Conservation (phyloP, 2,888 invertebrate species). For the Tineola bisselliella region DNA sequence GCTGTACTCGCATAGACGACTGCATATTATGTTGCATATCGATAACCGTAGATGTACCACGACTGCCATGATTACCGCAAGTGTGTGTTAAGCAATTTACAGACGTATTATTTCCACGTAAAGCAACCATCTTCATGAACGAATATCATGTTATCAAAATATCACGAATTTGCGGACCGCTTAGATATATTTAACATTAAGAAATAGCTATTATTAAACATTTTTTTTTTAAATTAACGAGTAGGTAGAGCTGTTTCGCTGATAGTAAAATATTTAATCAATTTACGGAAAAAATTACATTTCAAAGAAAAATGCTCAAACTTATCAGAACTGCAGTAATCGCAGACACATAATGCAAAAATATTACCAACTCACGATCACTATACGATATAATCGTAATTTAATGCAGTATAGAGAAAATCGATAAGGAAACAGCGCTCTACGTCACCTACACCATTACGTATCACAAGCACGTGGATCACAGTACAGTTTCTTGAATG, state of each 20-base stretch:
- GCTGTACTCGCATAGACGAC: conserved; percentile 44
- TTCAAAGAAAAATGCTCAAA: not conserved
- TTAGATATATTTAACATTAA: not conserved
- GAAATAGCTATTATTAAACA: not conserved
- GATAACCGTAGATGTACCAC: conserved; percentile 35
- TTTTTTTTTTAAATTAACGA: no score
- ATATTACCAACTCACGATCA: conserved; percentile 47
- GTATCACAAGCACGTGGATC: conserved; percentile 4
- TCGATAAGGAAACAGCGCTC: conserved; percentile 62
- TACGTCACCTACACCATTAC: conserved; percentile 33
- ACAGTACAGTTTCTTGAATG: not conserved
- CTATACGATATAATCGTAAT: conserved; percentile 47
- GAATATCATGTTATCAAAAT: conserved; percentile 58
- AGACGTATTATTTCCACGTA: conserved; percentile 50
- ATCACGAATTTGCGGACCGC: conserved; percentile 36
- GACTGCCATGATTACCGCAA: conserved; percentile 40
- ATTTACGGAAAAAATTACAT: no score
- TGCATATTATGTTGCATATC: conserved; percentile 48
- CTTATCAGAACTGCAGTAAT: not conserved
- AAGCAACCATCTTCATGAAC: conserved; percentile 45
- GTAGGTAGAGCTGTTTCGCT: no score
- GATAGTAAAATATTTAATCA: no score
- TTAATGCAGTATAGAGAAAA: conserved; percentile 65
- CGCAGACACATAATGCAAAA: not conserved
- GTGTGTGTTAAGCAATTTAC: conserved; percentile 40